A percentile compares a stretch with the other conserved stretches of the same genome.
These are phyloP conservation scores for Lysiphlebus fabarum DNA, from an alignment of 1,140 invertebrate species.

Conservation along the genomic window DNA sequence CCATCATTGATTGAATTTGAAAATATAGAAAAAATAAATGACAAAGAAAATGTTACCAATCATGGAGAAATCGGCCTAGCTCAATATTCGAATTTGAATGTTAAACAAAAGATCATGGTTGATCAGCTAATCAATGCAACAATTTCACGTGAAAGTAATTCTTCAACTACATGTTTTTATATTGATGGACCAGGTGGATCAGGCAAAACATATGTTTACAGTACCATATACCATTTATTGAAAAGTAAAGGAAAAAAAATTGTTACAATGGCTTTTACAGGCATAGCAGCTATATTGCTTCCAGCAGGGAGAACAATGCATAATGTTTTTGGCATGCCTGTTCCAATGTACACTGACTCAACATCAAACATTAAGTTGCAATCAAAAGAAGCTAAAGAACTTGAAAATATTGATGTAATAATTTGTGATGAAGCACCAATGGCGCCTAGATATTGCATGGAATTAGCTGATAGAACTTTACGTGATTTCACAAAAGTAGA, in stretches of 20 bases:
- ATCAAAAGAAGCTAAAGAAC: conserved; percentile 17
- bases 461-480: conserved; percentile 29
- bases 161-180: conserved; percentile 15
- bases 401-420: conserved; percentile 25
- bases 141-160: neutral
- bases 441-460: conserved; percentile 27
- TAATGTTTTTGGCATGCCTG: conserved; percentile 27
- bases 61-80: conserved; percentile 2
- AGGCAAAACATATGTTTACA: conserved; percentile 27
- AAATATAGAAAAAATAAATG: neutral
- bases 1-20: conserved; percentile 4
- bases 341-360: conserved; percentile 24
- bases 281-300: conserved; percentile 31
- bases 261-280: conserved; percentile 27
- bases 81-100: conserved; percentile 17
- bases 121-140: neutral
- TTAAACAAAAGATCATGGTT: conserved; percentile 16
- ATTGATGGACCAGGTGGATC: conserved; percentile 29
- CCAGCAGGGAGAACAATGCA: conserved; percentile 29
- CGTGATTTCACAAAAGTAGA: conserved; percentile 23
- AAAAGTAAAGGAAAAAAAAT: conserved; percentile 21
- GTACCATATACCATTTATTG: conserved; percentile 21
- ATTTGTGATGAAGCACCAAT: conserved; percentile 40
- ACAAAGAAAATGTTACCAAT: neutral
- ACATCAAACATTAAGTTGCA: conserved; percentile 36